These are phyloP conservation scores for Drosophila acutilabella DNA, from an alignment of 2,888 invertebrate species.

Conservation along the genomic window DNA sequence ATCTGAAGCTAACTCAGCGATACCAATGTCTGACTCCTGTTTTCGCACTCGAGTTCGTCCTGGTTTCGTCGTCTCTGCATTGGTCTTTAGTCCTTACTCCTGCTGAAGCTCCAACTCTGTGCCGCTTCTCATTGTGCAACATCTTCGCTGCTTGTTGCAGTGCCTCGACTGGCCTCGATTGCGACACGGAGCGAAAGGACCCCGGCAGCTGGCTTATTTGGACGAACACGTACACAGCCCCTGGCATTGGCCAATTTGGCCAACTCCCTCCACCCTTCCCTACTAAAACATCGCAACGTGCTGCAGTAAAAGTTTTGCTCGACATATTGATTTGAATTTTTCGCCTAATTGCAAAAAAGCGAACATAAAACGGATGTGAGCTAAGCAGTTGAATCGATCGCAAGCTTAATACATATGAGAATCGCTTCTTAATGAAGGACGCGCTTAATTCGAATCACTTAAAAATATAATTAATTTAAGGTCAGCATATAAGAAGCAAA, in stretches of 20 bases:
- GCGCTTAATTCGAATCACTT: too few relatives aligned
- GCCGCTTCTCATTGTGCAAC: constrained; percentile 19
- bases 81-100: neutral
- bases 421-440: neutral
- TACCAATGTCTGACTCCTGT: constrained; percentile 3
- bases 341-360: constrained; percentile 68
- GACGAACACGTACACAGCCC: constrained; percentile 68
- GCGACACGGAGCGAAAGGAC: constrained; percentile 49
- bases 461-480: too few relatives aligned
- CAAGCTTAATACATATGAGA: neutral
- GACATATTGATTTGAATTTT: constrained; percentile 72
- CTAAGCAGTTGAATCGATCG: constrained; percentile 24
- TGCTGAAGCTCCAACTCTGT: neutral
- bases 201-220: constrained; percentile 54
- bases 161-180: constrained; percentile 49
- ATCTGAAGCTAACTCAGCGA: neutral
- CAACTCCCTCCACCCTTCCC: neutral
- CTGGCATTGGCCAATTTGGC: constrained; percentile 78
- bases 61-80: too few relatives aligned
- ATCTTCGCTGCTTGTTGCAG: constrained; percentile 21
- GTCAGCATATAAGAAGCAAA: too few relatives aligned
- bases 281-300: constrained; percentile 50
- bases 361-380: constrained; percentile 40
- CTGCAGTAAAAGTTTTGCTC: constrained; percentile 70
- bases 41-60: constrained; percentile 4